phyloP scores from a whole-genome alignment of 2,113 vertebrate species.

The Rhinichthys klamathensis region DNA sequence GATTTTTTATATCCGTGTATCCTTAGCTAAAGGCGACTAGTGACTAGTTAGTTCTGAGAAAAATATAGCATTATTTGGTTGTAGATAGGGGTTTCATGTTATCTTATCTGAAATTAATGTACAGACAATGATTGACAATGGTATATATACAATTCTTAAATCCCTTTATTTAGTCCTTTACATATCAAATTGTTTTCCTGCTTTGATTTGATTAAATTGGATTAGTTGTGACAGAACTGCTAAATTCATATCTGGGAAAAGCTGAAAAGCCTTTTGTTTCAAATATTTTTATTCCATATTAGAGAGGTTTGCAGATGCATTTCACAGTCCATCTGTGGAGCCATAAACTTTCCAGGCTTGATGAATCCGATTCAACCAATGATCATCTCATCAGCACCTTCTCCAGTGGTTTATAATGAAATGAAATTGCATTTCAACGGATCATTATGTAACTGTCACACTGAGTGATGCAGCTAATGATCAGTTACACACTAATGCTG shows the following conservation, averaged over 20 bases:
- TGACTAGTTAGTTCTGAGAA: too few species aligned
- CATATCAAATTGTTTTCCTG: neutral
- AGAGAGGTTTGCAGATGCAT: constrained; percentile 1
- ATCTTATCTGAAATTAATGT: neutral
- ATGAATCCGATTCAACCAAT: constrained; percentile 44
- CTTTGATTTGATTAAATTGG: neutral
- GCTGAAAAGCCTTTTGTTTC: neutral
- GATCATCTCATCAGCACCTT: constrained; percentile 47
- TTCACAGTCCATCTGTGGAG: constrained; percentile 21
- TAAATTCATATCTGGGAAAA: neutral
- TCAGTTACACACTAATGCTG: constrained; percentile 25
- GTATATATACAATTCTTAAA: neutral
- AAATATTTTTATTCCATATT: neutral
- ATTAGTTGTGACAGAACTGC: neutral
- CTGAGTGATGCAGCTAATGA: constrained; percentile 52
- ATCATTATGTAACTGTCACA: constrained; percentile 53
- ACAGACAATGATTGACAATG: neutral
- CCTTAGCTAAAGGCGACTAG: too few species aligned
- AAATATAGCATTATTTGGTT: neutral
- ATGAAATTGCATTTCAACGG: constrained; percentile 50
- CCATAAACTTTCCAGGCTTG: constrained; percentile 19
- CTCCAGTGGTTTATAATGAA: constrained; percentile 44
- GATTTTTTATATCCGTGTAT: too few species aligned
- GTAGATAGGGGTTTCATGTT: neutral
- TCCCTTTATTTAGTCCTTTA: neutral